Percentiles rank a stretch among this genome's conserved stretches.
These are phyloP conservation scores for Drosophila ficusphila DNA, from an alignment of 1,140 invertebrate genomes.

Conservation along the genomic window DNA sequence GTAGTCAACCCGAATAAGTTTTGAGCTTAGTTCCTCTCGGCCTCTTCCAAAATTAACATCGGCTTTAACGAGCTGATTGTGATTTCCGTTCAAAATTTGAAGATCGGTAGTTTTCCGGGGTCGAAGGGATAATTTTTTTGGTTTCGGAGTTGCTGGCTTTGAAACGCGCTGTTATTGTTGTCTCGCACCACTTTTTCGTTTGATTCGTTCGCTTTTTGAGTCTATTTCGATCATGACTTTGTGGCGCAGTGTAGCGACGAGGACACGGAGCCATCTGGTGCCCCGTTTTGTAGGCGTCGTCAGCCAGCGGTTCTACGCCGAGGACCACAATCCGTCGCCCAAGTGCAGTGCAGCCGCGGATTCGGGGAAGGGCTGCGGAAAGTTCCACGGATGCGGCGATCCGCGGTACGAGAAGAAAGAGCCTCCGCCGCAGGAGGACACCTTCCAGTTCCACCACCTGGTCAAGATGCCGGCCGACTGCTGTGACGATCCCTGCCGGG, in stretches of 20 bases:
- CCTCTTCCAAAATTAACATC: constrained; percentile 14
- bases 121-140: background rate
- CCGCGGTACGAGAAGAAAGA: background rate
- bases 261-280: background rate
- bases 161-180: background rate
- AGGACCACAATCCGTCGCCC: constrained; percentile 20
- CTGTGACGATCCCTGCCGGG: background rate
- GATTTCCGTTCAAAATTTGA: constrained; percentile 9
- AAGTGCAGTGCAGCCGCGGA: background rate
- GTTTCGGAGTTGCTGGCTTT: constrained; percentile 7
- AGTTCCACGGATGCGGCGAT: constrained; percentile 2
- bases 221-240: constrained; percentile 2
- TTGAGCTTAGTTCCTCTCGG: background rate
- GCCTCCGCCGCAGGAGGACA: background rate
- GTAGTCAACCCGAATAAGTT: background rate
- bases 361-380: background rate
- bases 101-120: background rate
- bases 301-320: background rate
- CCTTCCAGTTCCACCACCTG: constrained; percentile 32
- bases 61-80: constrained; percentile 12
- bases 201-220: background rate
- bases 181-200: background rate
- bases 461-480: background rate
- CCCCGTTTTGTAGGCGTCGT: background rate
- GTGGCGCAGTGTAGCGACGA: background rate